Evolutionary conservation across 2,113 vertebrate species (phyloP), one percentile per base, ranked within the genome.

Genomic region (Irena cyanogastra): DNA sequence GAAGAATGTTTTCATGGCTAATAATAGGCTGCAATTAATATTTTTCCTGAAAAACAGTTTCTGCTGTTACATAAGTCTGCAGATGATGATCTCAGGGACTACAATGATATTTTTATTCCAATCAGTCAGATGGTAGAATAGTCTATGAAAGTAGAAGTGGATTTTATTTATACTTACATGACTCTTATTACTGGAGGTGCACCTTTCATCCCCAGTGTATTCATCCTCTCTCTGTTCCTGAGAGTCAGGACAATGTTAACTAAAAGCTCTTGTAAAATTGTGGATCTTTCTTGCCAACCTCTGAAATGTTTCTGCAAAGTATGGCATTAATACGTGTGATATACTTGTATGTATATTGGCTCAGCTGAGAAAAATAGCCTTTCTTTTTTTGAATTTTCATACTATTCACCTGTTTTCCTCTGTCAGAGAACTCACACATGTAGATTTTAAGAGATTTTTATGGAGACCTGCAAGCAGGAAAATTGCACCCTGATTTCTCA

Each of bases 1-100:
- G 24, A 78, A 82, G n/a, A 90, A 80, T 74, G 42, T 87, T 96
- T 95, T 87, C 44, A 84, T 44, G 91, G 42, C 76, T 83, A 83
- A 95, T 81, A 86, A 90, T 87, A 81, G 33, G 6, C 76, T 63
- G 56, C 59, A 92, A 95, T 95, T 89, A 94, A 56, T 92, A 50
- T 89, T 92, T 83, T 90, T 77, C 72, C 60, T 90, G 86, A 57
- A 95, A 94, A 95, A 41, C 63, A 80, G 11, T 76, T 84, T 86
- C 37, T 66, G 33, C 68, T 83, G 35, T 95, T 95, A 90, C 41
- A 47, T 90, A 95, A 94, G 39, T 33, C 71, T 83, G 83, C 78
- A 85, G 82, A 39, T 74, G 74, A 61, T 52, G 45, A 82, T 88
- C 68, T 86, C 57, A 57, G 75, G 78, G 49, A 53, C 50, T 81